Base-by-base conservation (phyloP, 2,888 invertebrate genomes). In the Drosophila eohydei region DNA sequence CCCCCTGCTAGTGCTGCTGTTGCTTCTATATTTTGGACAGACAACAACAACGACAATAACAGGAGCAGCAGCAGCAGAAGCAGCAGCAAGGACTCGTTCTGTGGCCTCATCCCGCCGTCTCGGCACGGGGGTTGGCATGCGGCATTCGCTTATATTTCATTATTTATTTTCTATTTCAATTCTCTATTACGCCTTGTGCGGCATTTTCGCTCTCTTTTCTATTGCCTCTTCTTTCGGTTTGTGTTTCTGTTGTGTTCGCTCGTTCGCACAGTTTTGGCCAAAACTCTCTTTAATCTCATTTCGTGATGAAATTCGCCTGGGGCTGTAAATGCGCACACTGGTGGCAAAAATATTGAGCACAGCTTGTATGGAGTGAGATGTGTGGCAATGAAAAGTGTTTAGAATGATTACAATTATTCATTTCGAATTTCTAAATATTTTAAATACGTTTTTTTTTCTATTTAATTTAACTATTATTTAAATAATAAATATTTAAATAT, bases 81-180 rank as follows among this genome's bases (percentile, higher is more conserved):
- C 38, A 43, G 55, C 59, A 61, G 30, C 34, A 50, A 54, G 60
- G 41, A 52, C 38, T 30, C 28, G 28, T 54, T 38, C 54, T 54
- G 54, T 48, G 41, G 50, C 58, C 51, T 66, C 74, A 66, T 80
- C 73, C 52, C 43, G 14, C 28, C 21, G 52, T 12, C 36, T 51
- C 38, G 51, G 16, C 21, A 62, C 68, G 43, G 81, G 87, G 85
- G 85, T 86, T 83, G 83, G 75, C 66, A 61, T 66, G 63, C 63
- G 75, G 66, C 70, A 65, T 57, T 66, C 71, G 82, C 83, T 87
- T 86, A 84, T 73, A 76, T 78, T 87, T 84, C 75, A 88, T 85
- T 87, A 87, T 87, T 84, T 89, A 78, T 88, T 89, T 78, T 82
- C 88, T 87, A 89, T 86, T 89, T 81, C 70, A 65, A 65, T 84